Conservation (phyloP, 2,797 vertebrate genomes). For the Orestias chungarensis region DNA sequence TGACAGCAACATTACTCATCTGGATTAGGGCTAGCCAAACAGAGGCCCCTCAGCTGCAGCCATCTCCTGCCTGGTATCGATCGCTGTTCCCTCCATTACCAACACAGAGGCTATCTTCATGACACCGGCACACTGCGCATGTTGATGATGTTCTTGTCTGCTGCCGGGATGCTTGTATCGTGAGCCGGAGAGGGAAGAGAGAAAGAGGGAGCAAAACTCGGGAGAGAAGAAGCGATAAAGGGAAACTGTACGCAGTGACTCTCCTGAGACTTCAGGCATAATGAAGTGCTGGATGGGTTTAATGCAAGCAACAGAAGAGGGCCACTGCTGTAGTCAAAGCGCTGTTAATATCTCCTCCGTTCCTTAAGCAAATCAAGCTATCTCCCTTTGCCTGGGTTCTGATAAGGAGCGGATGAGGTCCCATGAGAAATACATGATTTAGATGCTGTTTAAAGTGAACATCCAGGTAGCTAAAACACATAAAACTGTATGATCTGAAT, state of each 20-base stretch:
- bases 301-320: constrained; percentile 79
- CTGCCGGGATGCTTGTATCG: constrained; percentile 68
- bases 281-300: constrained; percentile 83
- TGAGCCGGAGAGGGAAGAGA: constrained; percentile 44
- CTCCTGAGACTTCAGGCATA: constrained; percentile 81
- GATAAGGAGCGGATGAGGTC: constrained; percentile 82
- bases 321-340: constrained; percentile 73
- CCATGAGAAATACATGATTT: constrained; percentile 78
- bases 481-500: constrained; percentile 77
- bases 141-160: constrained; percentile 85
- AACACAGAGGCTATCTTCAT: constrained; percentile 87
- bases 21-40: constrained; percentile 85
- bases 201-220: constrained; percentile 59
- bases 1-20: constrained; percentile 98
- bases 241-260: constrained; percentile 79
- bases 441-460: constrained; percentile 81
- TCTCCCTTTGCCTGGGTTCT: constrained; percentile 74
- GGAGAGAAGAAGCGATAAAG: constrained; percentile 78
- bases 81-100: constrained; percentile 83
- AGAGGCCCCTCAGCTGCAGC: constrained; percentile 78
- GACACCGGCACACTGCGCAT: constrained; percentile 86
- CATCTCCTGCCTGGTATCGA: constrained; percentile 86
- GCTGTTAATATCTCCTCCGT: constrained; percentile 81
- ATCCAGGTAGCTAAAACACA: constrained; percentile 80
- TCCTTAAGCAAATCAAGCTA: constrained; percentile 83